phyloP scores from a whole-genome alignment of 2,888 invertebrate genomes.

The Drosophila melanocephala region DNA sequence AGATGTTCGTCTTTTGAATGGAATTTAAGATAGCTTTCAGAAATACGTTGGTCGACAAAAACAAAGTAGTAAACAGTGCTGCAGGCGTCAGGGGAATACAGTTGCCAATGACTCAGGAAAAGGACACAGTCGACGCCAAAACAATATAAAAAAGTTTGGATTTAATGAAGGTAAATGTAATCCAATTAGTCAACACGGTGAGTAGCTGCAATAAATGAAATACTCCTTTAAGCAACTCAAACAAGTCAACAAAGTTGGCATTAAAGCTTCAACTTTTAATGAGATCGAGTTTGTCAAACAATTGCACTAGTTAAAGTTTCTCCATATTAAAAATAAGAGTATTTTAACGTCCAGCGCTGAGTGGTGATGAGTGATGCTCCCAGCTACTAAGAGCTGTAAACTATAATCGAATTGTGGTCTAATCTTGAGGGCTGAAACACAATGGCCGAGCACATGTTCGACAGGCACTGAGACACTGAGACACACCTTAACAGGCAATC shows the following conservation, averaged over 20 bases:
- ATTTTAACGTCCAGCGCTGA: not conserved
- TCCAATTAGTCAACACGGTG: constrained; percentile 16
- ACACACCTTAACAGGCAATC: constrained; percentile 43
- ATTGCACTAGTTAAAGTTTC: not conserved
- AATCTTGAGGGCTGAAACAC: constrained; percentile 9
- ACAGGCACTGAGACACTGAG: constrained; percentile 27
- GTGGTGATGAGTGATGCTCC: not conserved
- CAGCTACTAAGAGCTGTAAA: not conserved
- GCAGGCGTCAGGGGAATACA: not conserved
- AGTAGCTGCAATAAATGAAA: not conserved
- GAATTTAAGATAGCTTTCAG: constrained; percentile 23
- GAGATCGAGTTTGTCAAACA: not conserved
- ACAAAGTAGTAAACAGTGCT: constrained; percentile 10
- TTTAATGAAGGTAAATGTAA: constrained; percentile 3
- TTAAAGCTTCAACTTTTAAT: not conserved
- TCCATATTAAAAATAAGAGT: not conserved
- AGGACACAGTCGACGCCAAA: not conserved
- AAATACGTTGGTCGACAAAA: constrained; percentile 20
- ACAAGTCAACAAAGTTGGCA: not conserved
- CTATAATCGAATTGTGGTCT: constrained; percentile 6
- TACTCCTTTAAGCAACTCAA: not conserved
- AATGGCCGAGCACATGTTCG: constrained; percentile 55
- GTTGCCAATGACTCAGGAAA: not conserved
- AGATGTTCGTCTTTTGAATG: constrained; percentile 6
- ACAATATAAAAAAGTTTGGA: not conserved